Conservation (phyloP, 2,113 vertebrate species). For the Brachirus orientalis region DNA sequence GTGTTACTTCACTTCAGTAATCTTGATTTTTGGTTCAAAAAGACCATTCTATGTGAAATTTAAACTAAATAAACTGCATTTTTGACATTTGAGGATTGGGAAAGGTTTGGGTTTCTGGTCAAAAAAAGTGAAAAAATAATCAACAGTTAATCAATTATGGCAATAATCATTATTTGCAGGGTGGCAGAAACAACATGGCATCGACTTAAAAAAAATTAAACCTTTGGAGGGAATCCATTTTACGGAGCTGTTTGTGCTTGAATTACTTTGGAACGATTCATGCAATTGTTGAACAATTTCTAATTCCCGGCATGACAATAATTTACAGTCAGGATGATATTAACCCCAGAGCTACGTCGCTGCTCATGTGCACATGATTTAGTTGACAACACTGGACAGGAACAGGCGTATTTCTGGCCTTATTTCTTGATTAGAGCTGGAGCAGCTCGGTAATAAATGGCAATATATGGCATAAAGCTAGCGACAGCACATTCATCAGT, state of each 20-base stretch:
- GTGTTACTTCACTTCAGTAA: too few relatives aligned
- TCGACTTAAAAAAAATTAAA: not conserved
- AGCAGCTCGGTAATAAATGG: conserved; percentile 45
- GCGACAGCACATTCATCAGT: conserved; percentile 36
- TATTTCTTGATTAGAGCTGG: conserved; percentile 50
- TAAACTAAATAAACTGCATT: too few relatives aligned
- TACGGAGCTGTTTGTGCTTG: not conserved
- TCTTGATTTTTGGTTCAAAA: too few relatives aligned
- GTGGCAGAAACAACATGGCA: too few relatives aligned
- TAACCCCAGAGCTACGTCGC: conserved; percentile 29
- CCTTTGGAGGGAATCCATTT: not conserved
- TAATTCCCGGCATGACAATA: conserved; percentile 11
- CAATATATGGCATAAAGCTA: conserved; percentile 12
- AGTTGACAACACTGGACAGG: conserved; percentile 30
- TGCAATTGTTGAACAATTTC: conserved; percentile 25
- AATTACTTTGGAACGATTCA: conserved; percentile 7
- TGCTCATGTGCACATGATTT: conserved; percentile 35
- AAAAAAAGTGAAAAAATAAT: too few relatives aligned
- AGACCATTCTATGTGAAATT: too few relatives aligned
- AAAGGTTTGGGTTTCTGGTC: too few relatives aligned
- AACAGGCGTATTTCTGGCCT: conserved; percentile 30
- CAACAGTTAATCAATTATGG: too few relatives aligned
- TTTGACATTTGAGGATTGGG: too few relatives aligned
- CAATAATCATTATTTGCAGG: too few relatives aligned
- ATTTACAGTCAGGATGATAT: conserved; percentile 46